Evolutionary conservation across 2,797 vertebrate genomes (phyloP), one percentile per base, ranked within the genome.

Genomic region (Gymnothorax javanicus): DNA sequence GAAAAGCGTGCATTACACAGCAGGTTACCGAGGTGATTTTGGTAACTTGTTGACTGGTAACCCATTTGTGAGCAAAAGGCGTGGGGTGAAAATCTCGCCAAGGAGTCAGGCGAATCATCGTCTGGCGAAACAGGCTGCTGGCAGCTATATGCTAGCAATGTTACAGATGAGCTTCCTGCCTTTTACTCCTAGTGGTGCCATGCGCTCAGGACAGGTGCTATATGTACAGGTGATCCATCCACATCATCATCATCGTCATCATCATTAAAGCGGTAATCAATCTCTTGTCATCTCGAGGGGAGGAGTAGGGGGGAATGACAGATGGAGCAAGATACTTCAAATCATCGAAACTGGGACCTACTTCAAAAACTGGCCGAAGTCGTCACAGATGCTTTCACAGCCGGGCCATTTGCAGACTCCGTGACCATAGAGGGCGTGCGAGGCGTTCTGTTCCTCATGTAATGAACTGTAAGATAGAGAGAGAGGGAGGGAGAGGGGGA

Each of bases 291-390:
- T 5, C 33, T 17, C 33, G 0, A 12, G 25, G 4, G 7, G 69
- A 33, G 60, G 4, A 17, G 15, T 4, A 20, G 15, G 13, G 13
- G 33, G 17, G 27, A 43, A 9, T 6, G 69, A 33, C 69, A 43
- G 27, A 8, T 73, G 2, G 27, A 11, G 27, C 8, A 73, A 27
- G 3, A 3, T 4, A 73, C 0, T 13, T 73, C 52, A 25, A 23
- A 8, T 9, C 9, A 43, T 73, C n/a, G 54, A 23, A 8, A 20
- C 9, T 20, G 57, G 25, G 82, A 97, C 98, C 94, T 98, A 99
- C 98, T 99, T 99, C 95, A 99, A 97, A 97, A 99, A 99, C 94
- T 99, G 98, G 95, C 98, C 98, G 91, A 99, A 99, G 96, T 99
- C 98, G 94, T 99, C 98, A 91, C 98, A 99, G 96, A 99, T 96